Base-by-base conservation (phyloP, 2,888 invertebrate species). In the Drosophila peninsularis region DNA sequence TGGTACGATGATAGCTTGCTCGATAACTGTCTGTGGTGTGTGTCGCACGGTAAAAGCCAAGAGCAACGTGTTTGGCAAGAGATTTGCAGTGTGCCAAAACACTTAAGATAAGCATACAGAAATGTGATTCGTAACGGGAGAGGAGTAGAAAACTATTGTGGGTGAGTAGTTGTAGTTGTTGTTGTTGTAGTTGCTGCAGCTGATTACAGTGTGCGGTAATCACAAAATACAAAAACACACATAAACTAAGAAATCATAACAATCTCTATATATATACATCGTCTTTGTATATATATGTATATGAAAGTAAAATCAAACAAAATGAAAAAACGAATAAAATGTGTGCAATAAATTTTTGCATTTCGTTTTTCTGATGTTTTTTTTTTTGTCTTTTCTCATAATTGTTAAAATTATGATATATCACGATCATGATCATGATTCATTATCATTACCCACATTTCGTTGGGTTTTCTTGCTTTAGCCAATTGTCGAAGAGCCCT, bases 401-500 rank as follows among this genome's bases (percentile, higher is more conserved):
- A 58, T 19, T 17, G 39, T 53, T 24, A 39, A 21, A 30, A 44
- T 52, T 47, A 37, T 27, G 11, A 53, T 45, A 47, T 11, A 54
- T 44, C n/a, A n/a, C n/a, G n/a, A 30, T 42, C 21, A 42, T 24
- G 4, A 3, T 2, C n/a, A 24, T 44, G 24, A 30, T 45, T 45
- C 9, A 45, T 45, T 49, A 27, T 42, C 42, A 14, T 47, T 47
- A 3, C n/a, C 32, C 55, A 55, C 14, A 30, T 55, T 54, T 55
- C 7, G 19, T 54, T 37, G 27, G 6, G 9, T 57, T 54, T 39
- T 53, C 41, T 58, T 56, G 55, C 32, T 70, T 63, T 32, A 47
- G 76, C 76, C 76, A 73, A 70, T 75, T 75, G 52, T 17, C 60
- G 71, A 47, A 55, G 55, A 70, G 71, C 63, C 63, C 67, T 53